Percentiles rank a stretch among this genome's conserved stretches.
These are phyloP conservation scores for Malthinus flaveolus DNA, from an alignment of 2,888 invertebrate genomes.

Conservation along the genomic window DNA sequence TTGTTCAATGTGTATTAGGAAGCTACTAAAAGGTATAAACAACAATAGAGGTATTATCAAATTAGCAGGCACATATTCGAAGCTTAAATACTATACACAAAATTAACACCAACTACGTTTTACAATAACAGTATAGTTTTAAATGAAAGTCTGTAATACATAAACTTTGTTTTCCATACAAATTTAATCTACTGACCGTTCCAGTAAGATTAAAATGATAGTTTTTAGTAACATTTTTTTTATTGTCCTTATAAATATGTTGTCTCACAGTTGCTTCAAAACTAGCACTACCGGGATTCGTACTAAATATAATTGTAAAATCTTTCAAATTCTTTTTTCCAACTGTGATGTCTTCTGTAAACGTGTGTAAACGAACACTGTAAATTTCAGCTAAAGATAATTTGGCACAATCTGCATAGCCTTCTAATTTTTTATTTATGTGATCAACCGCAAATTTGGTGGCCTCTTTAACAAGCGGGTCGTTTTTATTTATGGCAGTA, in stretches of 20 bases:
- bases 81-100: too few relatives aligned
- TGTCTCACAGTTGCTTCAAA: slow-evolving; percentile 78
- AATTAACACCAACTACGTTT: background rate
- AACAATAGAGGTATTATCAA: too few relatives aligned
- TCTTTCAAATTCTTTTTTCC: slow-evolving; percentile 59
- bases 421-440: slow-evolving; percentile 66
- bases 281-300: slow-evolving; percentile 68
- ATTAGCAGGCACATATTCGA: too few relatives aligned
- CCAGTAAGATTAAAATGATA: slow-evolving; percentile 64
- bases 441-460: slow-evolving; percentile 64
- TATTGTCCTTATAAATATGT: slow-evolving; percentile 35
- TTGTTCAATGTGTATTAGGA: too few relatives aligned
- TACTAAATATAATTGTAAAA: slow-evolving; percentile 65
- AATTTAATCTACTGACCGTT: slow-evolving; percentile 75
- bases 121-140: slow-evolving; percentile 53
- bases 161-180: slow-evolving; percentile 79
- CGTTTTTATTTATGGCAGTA: slow-evolving; percentile 59
- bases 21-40: too few relatives aligned
- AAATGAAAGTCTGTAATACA: slow-evolving; percentile 76
- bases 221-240: too few relatives aligned
- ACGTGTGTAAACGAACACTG: slow-evolving; percentile 67
- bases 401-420: slow-evolving; percentile 67
- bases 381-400: slow-evolving; percentile 65
- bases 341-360: slow-evolving; percentile 49
- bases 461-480: slow-evolving; percentile 60